Evolutionary conservation across 2,888 invertebrate species (phyloP), one percentile per base, ranked within the genome.

Genomic region (Cheilosia grossa): DNA sequence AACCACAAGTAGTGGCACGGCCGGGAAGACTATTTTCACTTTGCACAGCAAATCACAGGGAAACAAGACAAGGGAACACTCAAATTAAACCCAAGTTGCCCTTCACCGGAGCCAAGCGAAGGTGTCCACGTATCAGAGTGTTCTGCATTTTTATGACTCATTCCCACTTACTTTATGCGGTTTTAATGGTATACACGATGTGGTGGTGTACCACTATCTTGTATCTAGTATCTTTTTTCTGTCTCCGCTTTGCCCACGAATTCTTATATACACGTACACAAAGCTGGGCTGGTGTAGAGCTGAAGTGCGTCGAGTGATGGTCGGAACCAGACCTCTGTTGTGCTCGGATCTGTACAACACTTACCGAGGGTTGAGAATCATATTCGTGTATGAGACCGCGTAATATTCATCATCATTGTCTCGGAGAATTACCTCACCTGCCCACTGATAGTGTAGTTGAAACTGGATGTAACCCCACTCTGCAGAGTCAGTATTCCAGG

Each of bases 121-220:
- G 51, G 58, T 24, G 66, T 66, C 66, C 47, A 24, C 30, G 37
- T 56, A 47, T 59, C 37, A 67, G 66, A 49, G 37, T 33, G 69
- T 49, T 69, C 42, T 42, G 72, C 15, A 51, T 64, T 61, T 37
- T 67, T 40, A 80, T 80, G 72, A 80, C 59, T 80, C 80, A 80
- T 80, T 67, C 74, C 56, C 64, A 47, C 66, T 75, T 42, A 33
- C 19, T 49, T 74, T 67, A 74, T 81, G 67, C 67, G 66, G 64
- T 67, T 73, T 82, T 73, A 82, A 78, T 82, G 66, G 67, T 47
- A 49, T 47, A 64, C 47, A 37, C 37, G 37, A 37, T 37, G 37
- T 37, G 37, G 64, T 74, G 56, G 64, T 66, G 49, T 58, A 66
- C 66, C 75, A 66, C 51, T 74, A 74, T 73, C 61, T 73, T 47